These are phyloP conservation scores for Lepidonotus clava DNA, from an alignment of 2,888 invertebrate genomes.

Conservation along the genomic window DNA sequence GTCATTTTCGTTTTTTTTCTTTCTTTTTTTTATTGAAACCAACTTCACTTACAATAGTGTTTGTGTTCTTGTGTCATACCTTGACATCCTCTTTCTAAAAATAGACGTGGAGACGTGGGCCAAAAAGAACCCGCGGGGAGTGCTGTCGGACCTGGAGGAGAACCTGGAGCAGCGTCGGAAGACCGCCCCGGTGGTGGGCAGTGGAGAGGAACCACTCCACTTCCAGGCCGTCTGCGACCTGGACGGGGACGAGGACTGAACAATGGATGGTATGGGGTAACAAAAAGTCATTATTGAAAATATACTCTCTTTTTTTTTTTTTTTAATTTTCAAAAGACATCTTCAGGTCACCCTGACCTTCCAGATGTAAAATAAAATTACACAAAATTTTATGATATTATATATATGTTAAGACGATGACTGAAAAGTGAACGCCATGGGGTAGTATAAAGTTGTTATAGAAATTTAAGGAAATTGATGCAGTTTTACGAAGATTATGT, in stretches of 20 bases:
- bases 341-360: no score
- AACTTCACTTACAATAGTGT: no score
- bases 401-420: no score
- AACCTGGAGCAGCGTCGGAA: not conserved
- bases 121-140: conserved; percentile 42
- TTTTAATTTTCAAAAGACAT: not conserved
- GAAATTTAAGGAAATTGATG: no score
- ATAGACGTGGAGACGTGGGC: conserved; percentile 43
- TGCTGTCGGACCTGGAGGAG: not conserved
- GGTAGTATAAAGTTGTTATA: no score
- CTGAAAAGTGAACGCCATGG: no score
- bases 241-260: not conserved
- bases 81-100: not conserved
- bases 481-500: no score
- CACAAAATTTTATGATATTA: no score
- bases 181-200: not conserved
- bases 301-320: not conserved
- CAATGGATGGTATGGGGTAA: no score
- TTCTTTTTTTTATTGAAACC: no score
- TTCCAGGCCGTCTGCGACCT: conserved; percentile 28
- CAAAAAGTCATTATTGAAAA: not conserved
- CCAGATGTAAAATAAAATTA: no score
- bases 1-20: not conserved
- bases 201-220: not conserved
- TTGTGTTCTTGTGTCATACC: not conserved